Base-by-base conservation (phyloP, 2,797 vertebrate genomes). In the Gymnodraco acuticeps region DNA sequence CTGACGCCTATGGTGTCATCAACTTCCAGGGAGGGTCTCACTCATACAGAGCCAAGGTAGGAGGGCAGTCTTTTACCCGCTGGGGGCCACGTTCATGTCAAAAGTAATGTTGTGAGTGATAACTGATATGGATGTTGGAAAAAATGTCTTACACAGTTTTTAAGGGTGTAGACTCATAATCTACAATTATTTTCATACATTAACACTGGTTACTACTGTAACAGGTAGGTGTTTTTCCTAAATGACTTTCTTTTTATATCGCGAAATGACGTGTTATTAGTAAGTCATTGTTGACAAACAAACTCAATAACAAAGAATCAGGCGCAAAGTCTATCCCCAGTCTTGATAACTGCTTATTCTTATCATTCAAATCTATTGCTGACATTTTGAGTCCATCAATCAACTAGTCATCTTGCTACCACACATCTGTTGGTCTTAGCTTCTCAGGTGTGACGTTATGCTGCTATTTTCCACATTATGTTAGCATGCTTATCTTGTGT, bases 21-120 rank as follows among this genome's bases (percentile, higher is more conserved):
- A 99, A 99, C 93, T 99, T 99, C 90, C 98, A 99, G 96, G 98
- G 98, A 83, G 98, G 98, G 83, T 99, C 98, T 84, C 98, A 99
- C 94, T 99, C 98, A 7, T 99, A 99, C 93, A 96, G 97, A 93
- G 97, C 98, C 91, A 99, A 99, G 97, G 98, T 97, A 93, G 42
- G 73, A 70, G 50, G 42, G 61, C 64, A n/a, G 2, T 38, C 38
- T 60, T n/a, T 27, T 46, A 48, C 55, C 55, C 63, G 45, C 27
- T 62, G 31, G 10, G 53, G 43, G 42, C 15, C 19, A 60, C 4
- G 27, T 27, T 5, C 27, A 27, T 27, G 27, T 5, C 27, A 27
- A 27, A 27, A 5, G 27, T 27, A 27, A 27, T 27, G 4, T 27
- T 27, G 4, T 27, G 27, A 27, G 27, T 27, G 27, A 27, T 27